Conservation (phyloP, 2,888 invertebrate species). For the Fissipunctia ypsillon region DNA sequence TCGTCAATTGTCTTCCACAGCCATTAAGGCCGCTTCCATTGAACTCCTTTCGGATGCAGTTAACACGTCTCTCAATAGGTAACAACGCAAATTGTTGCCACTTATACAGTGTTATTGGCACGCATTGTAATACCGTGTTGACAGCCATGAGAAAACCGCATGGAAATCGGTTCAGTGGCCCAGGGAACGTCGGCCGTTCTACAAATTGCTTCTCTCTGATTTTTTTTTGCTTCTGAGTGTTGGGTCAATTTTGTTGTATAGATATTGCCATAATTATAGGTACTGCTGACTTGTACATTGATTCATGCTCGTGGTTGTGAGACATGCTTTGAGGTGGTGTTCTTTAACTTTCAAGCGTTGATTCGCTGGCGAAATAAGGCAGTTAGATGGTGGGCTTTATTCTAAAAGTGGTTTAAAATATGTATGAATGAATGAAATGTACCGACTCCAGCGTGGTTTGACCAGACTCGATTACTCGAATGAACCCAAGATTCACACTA, state of each 20-base stretch:
- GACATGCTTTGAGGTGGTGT: not conserved
- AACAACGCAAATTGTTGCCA: slow-evolving; percentile 32
- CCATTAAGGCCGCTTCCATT: slow-evolving; percentile 29
- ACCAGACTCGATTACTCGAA: too few relatives aligned
- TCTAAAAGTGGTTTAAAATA: not conserved
- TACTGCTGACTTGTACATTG: slow-evolving; percentile 6
- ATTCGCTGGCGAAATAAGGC: too few relatives aligned
- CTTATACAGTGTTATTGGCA: slow-evolving; percentile 46
- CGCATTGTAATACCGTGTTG: slow-evolving; percentile 50
- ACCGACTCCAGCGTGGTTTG: too few relatives aligned
- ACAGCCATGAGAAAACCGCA: slow-evolving; percentile 63
- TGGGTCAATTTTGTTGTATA: slow-evolving; percentile 25
- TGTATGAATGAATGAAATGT: too few relatives aligned
- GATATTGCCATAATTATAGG: slow-evolving; percentile 34
- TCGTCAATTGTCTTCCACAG: slow-evolving; percentile 18
- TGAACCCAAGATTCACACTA: too few relatives aligned
- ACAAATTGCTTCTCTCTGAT: slow-evolving; percentile 21
- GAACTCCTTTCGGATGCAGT: slow-evolving; percentile 31
- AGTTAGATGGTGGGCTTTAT: not conserved
- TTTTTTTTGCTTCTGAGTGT: slow-evolving; percentile 32
- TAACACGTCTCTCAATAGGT: slow-evolving; percentile 38
- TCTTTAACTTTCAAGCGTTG: not conserved
- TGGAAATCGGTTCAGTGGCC: slow-evolving; percentile 64
- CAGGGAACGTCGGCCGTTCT: slow-evolving; percentile 35
- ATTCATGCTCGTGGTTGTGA: not conserved